Conservation (phyloP, 2,888 invertebrate genomes). For the Pelosia muscerda region DNA sequence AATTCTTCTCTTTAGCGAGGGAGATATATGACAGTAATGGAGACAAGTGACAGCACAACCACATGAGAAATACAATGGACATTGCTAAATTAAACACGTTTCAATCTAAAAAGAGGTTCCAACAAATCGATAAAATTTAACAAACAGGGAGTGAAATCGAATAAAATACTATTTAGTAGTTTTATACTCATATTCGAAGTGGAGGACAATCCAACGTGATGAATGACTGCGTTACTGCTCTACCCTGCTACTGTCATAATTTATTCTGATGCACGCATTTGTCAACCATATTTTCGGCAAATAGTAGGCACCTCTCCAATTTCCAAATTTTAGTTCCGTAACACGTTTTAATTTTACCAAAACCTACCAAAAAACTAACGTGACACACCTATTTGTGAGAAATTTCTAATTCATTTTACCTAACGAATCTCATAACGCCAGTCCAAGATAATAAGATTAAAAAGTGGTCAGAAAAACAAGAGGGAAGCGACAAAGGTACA, state of each 20-base stretch:
- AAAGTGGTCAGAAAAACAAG: conserved; percentile 56
- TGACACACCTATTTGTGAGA: conserved; percentile 43
- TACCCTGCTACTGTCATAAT: conserved; percentile 47
- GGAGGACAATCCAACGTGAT: conserved; percentile 55
- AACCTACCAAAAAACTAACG: conserved; percentile 18
- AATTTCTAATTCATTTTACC: conserved; percentile 55
- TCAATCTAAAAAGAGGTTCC: conserved; percentile 29
- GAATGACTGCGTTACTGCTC: conserved; percentile 47
- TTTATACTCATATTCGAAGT: conserved; percentile 51
- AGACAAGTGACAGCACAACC: conserved; percentile 69
- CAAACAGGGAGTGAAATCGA: conserved; percentile 8
- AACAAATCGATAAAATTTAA: conserved; percentile 34
- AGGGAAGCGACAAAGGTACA: conserved; percentile 49
- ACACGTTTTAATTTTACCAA: neutral
- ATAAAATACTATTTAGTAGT: conserved; percentile 35
- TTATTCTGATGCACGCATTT: conserved; percentile 49
- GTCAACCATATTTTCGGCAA: conserved; percentile 25
- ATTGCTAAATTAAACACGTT: conserved; percentile 44
- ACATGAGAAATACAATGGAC: conserved; percentile 61
- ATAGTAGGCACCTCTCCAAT: neutral
- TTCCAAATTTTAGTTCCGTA: neutral
- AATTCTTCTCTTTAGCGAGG: conserved; percentile 71
- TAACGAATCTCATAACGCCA: conserved; percentile 56
- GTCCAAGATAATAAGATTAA: conserved; percentile 55
- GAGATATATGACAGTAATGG: conserved; percentile 77